Evolutionary conservation across 92 coral and sea anemone genomes (phyloP).

Genomic region (Isaurus tuberculatus): DNA sequence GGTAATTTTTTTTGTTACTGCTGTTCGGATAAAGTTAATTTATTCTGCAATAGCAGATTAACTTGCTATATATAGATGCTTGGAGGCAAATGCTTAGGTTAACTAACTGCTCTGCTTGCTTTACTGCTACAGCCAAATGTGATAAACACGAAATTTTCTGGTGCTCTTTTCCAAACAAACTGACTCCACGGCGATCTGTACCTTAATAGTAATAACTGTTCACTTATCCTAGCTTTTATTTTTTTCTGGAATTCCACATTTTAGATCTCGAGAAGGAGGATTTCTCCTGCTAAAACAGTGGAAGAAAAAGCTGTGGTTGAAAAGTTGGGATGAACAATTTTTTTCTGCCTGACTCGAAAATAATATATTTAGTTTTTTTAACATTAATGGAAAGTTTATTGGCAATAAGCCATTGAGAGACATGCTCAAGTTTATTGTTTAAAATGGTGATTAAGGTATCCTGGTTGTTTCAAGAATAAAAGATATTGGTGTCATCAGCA

Average conservation of each 20-base stretch:
- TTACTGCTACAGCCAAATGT: slow-evolving; percentile 11
- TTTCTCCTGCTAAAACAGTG: slow-evolving; percentile 46
- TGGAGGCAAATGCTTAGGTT: not conserved
- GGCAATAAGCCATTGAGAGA: too few species aligned
- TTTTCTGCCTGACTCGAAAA: too few species aligned
- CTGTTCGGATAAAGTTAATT: not conserved
- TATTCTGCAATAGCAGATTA: not conserved
- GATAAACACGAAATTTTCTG: not conserved
- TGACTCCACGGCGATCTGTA: slow-evolving; percentile 49
- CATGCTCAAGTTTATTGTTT: too few species aligned
- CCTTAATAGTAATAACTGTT: slow-evolving; percentile 24
- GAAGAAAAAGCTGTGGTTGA: slow-evolving; percentile 19
- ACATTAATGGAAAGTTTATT: too few species aligned
- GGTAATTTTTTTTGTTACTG: not conserved
- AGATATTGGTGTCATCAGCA: too few species aligned
- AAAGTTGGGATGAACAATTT: too few species aligned
- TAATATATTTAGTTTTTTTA: too few species aligned
- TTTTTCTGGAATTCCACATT: slow-evolving; percentile 44
- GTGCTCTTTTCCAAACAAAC: slow-evolving; percentile 27
- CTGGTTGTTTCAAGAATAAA: too few species aligned
- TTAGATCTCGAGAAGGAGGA: slow-evolving; percentile 40
- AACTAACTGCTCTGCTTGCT: slow-evolving; percentile 5
- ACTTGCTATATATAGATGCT: not conserved
- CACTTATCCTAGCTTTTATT: slow-evolving; percentile 40
- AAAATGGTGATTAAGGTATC: too few species aligned